These are phyloP conservation scores for Melanotaenia pygmaea DNA, from an alignment of 2,797 vertebrate genomes.

Conservation along the genomic window DNA sequence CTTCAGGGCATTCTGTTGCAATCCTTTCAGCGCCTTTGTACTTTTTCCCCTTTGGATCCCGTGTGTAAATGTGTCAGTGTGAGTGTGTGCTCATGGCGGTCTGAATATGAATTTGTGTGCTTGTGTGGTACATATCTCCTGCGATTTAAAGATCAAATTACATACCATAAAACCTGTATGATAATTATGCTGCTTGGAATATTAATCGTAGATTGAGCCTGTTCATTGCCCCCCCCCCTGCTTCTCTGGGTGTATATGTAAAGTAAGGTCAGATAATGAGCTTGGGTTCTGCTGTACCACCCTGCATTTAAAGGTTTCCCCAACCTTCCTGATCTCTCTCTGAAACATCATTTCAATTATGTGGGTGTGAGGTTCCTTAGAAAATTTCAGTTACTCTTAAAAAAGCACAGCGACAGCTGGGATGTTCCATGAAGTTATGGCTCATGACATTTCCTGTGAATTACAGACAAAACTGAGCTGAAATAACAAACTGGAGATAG, in stretches of 20 bases:
- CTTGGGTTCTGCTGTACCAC: constrained; percentile 44
- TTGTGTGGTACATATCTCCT: constrained; percentile 25
- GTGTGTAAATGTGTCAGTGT: constrained; percentile 19
- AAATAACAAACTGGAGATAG: not conserved
- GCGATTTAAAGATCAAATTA: constrained; percentile 60
- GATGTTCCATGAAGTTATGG: constrained; percentile 20
- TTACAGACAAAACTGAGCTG: constrained; percentile 1
- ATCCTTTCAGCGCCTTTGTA: constrained; percentile 69
- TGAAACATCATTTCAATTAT: constrained; percentile 46
- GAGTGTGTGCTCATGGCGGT: constrained; percentile 18
- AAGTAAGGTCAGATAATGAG: constrained; percentile 46
- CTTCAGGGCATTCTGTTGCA: constrained; percentile 66
- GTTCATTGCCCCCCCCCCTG: constrained; percentile 57
- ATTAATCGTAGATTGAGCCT: constrained; percentile 77
- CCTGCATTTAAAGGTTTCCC: constrained; percentile 51
- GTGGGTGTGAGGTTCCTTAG: constrained; percentile 34
- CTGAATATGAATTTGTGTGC: constrained; percentile 25
- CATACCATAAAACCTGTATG: constrained; percentile 70
- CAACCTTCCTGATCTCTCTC: constrained; percentile 34
- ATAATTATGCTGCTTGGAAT: constrained; percentile 68
- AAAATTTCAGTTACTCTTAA: constrained; percentile 45
- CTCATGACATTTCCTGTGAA: constrained; percentile 19
- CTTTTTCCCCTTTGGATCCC: constrained; percentile 56
- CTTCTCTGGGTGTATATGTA: constrained; percentile 41
- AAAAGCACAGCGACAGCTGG: constrained; percentile 35